These are phyloP conservation scores for Naja naja DNA, from an alignment of 2,113 vertebrate genomes.

Conservation along the genomic window DNA sequence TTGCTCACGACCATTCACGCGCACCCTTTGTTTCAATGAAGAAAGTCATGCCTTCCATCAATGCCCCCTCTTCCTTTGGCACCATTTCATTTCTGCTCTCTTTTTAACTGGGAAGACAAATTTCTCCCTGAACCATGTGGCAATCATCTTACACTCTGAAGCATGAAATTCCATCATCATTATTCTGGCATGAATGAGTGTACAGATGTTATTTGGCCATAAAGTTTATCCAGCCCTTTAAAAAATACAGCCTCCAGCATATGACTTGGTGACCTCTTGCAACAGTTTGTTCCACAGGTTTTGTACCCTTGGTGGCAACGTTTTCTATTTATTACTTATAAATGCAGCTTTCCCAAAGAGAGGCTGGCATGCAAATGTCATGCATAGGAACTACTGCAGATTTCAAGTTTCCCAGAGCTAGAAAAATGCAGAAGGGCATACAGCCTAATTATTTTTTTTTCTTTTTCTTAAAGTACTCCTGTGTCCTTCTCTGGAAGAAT, in stretches of 20 bases:
- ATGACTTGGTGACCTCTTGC: constrained; percentile 52
- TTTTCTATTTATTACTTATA: constrained; percentile 37
- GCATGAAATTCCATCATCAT: constrained; percentile 73
- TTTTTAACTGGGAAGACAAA: constrained; percentile 57
- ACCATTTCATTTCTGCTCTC: constrained; percentile 52
- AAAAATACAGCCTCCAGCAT: constrained; percentile 41
- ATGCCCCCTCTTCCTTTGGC: neutral
- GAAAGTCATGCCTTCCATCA: constrained; percentile 1
- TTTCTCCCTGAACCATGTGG: constrained; percentile 64
- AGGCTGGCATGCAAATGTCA: neutral
- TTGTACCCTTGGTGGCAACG: constrained; percentile 28
- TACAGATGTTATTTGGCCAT: constrained; percentile 68
- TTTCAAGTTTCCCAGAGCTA: neutral
- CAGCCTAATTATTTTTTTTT: neutral
- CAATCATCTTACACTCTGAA: constrained; percentile 71
- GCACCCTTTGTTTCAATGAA: neutral
- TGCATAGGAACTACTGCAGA: neutral
- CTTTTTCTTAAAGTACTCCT: neutral
- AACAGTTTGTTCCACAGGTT: constrained; percentile 38
- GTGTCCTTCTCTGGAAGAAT: neutral
- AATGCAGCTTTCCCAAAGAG: constrained; percentile 3
- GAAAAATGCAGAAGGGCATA: neutral
- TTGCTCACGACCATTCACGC: neutral
- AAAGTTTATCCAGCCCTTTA: constrained; percentile 61
- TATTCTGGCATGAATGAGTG: constrained; percentile 64